Conservation (phyloP, 2,797 vertebrate genomes). For the Tachyglossus aculeatus region DNA sequence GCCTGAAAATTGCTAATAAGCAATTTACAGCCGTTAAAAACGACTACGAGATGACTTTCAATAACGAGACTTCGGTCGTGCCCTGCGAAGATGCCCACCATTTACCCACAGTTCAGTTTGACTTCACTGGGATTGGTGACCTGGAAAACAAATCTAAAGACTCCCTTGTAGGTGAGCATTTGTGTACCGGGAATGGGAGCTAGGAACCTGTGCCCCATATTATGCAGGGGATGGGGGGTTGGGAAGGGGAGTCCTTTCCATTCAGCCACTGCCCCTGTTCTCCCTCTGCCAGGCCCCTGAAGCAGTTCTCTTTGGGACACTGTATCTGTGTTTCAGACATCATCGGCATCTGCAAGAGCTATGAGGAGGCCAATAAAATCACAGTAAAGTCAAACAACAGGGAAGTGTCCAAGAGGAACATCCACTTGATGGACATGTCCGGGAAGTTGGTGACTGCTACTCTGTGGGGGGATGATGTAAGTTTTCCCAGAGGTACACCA, state of each 20-base stretch:
- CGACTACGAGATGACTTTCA: conserved; percentile 87
- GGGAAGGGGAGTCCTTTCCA: conserved; percentile 2
- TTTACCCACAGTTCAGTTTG: conserved; percentile 90
- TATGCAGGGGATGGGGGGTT: not conserved
- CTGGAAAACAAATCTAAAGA: conserved; percentile 89
- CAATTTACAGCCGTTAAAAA: conserved; percentile 88
- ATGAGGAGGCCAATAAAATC: conserved; percentile 87
- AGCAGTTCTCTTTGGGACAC: conserved; percentile 18
- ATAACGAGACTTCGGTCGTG: conserved; percentile 88
- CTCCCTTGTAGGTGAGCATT: conserved; percentile 85
- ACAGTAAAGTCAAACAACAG: conserved; percentile 86
- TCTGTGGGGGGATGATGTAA: conserved; percentile 94
- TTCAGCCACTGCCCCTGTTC: conserved; percentile 12
- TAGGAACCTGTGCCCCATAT: not conserved
- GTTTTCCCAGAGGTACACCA: too few relatives aligned
- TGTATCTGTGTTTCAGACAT: conserved; percentile 82
- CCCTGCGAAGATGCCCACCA: conserved; percentile 90
- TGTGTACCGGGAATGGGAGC: not conserved
- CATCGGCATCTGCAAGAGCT: conserved; percentile 93
- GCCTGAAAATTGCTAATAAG: conserved; percentile 97
- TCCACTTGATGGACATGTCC: conserved; percentile 90
- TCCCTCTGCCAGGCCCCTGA: conserved; percentile 12
- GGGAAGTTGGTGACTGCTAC: conserved; percentile 89
- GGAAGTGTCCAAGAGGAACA: conserved; percentile 91
- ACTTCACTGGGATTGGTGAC: conserved; percentile 87